These are phyloP conservation scores for Melanotaenia parkinsoni DNA, from an alignment of 2,797 vertebrate species.

Conservation along the genomic window DNA sequence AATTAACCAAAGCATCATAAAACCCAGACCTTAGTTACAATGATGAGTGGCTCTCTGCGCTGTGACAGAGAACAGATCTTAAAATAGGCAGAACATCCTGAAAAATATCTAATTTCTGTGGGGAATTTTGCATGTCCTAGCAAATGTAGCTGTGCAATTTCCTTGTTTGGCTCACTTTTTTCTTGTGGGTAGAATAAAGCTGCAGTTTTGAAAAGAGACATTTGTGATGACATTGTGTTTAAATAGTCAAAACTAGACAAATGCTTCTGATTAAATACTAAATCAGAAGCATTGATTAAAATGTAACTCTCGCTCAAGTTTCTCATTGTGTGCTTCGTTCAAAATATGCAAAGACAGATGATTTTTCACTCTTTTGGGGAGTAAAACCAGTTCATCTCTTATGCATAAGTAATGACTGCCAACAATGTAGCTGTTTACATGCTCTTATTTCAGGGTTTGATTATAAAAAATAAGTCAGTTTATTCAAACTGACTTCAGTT, in stretches of 20 bases:
- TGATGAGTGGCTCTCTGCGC: constrained; percentile 53
- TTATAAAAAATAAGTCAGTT: constrained; percentile 23
- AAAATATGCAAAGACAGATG: neutral
- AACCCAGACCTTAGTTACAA: constrained; percentile 50
- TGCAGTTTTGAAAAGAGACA: constrained; percentile 15
- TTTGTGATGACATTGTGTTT: constrained; percentile 1
- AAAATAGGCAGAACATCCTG: constrained; percentile 45
- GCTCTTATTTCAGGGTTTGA: constrained; percentile 26
- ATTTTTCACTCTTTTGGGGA: neutral
- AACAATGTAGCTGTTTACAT: constrained; percentile 18
- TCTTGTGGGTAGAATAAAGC: constrained; percentile 16
- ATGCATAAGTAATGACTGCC: neutral
- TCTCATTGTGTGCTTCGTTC: neutral
- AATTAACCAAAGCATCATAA: constrained; percentile 65
- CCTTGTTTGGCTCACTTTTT: constrained; percentile 26
- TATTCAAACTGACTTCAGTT: constrained; percentile 34
- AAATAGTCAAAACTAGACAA: constrained; percentile 10
- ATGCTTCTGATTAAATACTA: neutral
- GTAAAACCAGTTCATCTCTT: neutral
- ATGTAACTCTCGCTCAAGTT: neutral
- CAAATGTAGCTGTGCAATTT: constrained; percentile 36
- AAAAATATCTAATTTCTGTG: constrained; percentile 44
- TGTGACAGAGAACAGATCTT: constrained; percentile 48
- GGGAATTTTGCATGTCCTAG: constrained; percentile 41
- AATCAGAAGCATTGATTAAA: neutral